phyloP scores from a whole-genome alignment of 92 coral and sea anemone genomes.

The Siderastrea siderea region DNA sequence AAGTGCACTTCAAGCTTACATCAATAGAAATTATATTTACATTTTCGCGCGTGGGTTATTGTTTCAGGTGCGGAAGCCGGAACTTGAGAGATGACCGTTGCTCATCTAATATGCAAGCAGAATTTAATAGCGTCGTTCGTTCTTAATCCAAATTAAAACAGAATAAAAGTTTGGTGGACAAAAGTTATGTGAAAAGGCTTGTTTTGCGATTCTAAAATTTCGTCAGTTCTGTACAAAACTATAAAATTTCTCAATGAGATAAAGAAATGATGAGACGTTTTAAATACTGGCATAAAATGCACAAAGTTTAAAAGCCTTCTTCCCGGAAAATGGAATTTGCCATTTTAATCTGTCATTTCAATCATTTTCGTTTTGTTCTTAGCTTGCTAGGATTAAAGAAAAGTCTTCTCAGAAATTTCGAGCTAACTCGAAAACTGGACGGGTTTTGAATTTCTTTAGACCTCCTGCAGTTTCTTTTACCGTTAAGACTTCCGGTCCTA shows the following conservation, averaged over 20 bases:
- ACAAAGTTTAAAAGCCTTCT: background rate
- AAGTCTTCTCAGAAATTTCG: slow-evolving; percentile 6
- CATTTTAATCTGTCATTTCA: background rate
- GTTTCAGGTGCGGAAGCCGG: slow-evolving; percentile 23
- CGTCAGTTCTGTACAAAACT: background rate
- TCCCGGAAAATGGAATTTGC: background rate
- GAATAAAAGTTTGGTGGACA: background rate
- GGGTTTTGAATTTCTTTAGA: background rate
- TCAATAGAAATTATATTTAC: background rate
- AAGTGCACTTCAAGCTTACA: background rate
- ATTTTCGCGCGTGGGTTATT: background rate
- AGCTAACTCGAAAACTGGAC: background rate
- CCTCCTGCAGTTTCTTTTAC: background rate
- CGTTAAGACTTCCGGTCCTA: slow-evolving; percentile 44
- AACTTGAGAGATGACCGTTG: background rate
- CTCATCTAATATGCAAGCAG: background rate
- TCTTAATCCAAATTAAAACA: background rate
- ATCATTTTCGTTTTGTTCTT: background rate
- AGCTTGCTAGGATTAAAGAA: background rate
- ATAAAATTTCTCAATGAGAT: too few relatives aligned
- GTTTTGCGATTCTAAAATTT: background rate
- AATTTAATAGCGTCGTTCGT: background rate
- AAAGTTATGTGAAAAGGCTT: background rate
- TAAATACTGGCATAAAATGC: too few relatives aligned
- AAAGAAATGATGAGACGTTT: too few relatives aligned